These are phyloP conservation scores for Festucalex cinctus DNA, from an alignment of 2,113 vertebrate genomes.

Conservation along the genomic window DNA sequence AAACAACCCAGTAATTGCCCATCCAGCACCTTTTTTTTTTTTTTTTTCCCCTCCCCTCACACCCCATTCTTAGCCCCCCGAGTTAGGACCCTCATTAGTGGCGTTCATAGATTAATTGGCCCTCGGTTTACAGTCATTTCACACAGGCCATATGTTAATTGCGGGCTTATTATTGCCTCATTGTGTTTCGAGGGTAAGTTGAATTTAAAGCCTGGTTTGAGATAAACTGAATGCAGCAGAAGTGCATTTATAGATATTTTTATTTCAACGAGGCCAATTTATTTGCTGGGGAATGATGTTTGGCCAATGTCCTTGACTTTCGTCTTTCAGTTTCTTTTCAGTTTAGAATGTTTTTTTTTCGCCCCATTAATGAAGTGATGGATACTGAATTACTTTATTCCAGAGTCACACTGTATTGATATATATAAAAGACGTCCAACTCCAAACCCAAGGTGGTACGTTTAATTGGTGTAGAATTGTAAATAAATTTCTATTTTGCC, in stretches of 20 bases:
- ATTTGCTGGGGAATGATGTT: neutral
- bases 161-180: conserved; percentile 13
- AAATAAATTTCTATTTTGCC: too few species aligned
- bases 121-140: conserved; percentile 22
- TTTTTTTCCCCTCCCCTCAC: neutral
- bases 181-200: neutral
- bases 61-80: conserved; percentile 5
- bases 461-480: too few species aligned
- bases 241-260: neutral
- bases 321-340: neutral
- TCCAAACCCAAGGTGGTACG: too few species aligned
- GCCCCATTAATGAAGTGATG: too few species aligned
- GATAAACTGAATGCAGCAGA: too few species aligned
- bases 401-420: too few species aligned
- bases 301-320: neutral
- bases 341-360: neutral
- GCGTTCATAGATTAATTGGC: conserved; percentile 12
- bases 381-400: too few species aligned
- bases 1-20: conserved; percentile 27
- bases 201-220: neutral
- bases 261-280: neutral
- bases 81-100: conserved; percentile 28
- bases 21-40: conserved; percentile 4
- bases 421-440: too few species aligned
- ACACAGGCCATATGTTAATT: conserved; percentile 15